Percentiles rank a stretch among this genome's conserved stretches.
phyloP scores from a whole-genome alignment of 1,140 invertebrate species.

The Lethocerus indicus region DNA sequence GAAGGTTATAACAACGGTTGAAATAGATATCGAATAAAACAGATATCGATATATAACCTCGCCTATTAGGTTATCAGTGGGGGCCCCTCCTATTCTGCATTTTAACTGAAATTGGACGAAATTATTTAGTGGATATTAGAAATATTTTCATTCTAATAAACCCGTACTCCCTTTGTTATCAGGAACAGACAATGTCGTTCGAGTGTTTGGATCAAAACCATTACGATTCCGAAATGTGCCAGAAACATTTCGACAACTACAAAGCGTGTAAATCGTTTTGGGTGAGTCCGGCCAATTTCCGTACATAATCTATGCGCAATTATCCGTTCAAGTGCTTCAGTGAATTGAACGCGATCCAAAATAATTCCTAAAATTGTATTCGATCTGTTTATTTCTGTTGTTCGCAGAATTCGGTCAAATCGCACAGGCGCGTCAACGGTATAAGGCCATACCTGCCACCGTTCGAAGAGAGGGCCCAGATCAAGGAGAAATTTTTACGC shows the following conservation, averaged over 20 bases:
- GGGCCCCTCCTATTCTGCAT: too few species aligned
- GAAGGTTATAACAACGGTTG: too few species aligned
- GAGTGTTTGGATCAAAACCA: constrained; percentile 7
- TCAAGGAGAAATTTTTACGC: constrained; percentile 4
- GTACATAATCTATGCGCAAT: neutral
- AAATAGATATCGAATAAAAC: too few species aligned
- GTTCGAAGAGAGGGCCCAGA: neutral
- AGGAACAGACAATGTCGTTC: constrained; percentile 7
- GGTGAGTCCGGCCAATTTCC: neutral
- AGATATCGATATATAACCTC: too few species aligned
- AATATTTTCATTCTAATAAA: neutral
- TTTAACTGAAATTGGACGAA: too few species aligned
- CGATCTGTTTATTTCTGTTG: neutral
- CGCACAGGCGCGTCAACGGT: neutral
- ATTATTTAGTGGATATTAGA: too few species aligned
- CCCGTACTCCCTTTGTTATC: neutral
- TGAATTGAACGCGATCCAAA: neutral
- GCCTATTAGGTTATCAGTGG: too few species aligned
- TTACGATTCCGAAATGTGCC: constrained; percentile 3
- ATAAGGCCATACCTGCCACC: constrained; percentile 1
- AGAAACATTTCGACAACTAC: constrained; percentile 6
- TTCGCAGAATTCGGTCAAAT: constrained; percentile 4
- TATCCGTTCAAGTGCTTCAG: neutral
- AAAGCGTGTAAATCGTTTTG: constrained; percentile 9
- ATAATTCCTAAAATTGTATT: neutral